Conservation (phyloP, 2,113 vertebrate species). For the Prunella himalayana region DNA sequence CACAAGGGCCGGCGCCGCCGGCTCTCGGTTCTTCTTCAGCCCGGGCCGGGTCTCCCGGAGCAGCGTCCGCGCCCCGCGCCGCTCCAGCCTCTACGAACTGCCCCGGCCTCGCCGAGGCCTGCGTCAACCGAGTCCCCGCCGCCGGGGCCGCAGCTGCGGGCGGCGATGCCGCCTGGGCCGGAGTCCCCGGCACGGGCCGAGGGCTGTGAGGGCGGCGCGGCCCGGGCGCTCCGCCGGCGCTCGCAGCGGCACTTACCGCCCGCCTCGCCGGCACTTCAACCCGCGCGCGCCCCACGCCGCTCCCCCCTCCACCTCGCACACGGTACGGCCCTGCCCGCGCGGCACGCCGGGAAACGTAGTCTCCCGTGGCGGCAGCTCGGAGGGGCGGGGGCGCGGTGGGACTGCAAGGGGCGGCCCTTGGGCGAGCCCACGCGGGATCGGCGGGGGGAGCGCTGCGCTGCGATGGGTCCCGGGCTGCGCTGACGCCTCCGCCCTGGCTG, state of each 20-base stretch:
- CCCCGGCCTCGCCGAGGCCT: not conserved
- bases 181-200: not conserved
- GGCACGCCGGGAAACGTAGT: slow-evolving; percentile 72
- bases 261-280: not conserved
- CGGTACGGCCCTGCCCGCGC: not conserved
- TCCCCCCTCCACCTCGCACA: not conserved
- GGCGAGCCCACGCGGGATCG: not conserved
- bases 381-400: fast-evolving
- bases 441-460: not conserved
- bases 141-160: not conserved
- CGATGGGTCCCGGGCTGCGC: fast-evolving
- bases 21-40: not conserved
- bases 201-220: fast-evolving
- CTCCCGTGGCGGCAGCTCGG: fast-evolving
- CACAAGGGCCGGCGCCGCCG: not conserved
- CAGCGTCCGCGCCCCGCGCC: not conserved
- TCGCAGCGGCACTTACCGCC: not conserved
- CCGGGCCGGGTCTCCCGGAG: not conserved
- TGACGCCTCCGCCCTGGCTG: not conserved
- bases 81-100: not conserved
- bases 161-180: not conserved
- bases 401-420: not conserved
- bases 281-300: not conserved
- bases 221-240: not conserved
- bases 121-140: not conserved